Evolutionary conservation across 1,140 invertebrate genomes (phyloP), one percentile per base, ranked within the genome.

Genomic region (Drosophila leontia): DNA sequence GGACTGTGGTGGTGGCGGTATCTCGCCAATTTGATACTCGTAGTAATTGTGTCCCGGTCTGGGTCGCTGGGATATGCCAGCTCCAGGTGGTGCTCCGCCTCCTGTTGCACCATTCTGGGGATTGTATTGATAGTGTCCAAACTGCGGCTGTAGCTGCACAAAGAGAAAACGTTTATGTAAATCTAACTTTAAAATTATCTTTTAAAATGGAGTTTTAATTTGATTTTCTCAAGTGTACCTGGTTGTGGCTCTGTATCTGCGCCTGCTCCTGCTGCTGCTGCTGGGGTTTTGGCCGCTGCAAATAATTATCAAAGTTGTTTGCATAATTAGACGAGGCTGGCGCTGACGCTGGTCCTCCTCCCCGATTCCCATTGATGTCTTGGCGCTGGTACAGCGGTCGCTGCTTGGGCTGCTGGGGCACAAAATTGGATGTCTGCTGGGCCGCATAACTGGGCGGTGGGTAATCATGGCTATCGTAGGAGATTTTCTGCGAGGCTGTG

Each of bases 251-350:
- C 42, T 57, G 57, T 57, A 35, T 53, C 37, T 77, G 72, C 12
- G 29, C 11, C 41, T 68, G 51, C 5, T 29, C 26, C 61, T 44
- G 41, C 41, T 37, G 47, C 41, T 68, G 55, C 60, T 55, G 34
- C 34, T 61, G 80, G 74, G 63, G 45, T 11, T 59, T 72, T 45
- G 88, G 78, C 62, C 80, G 78, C 68, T 81, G 80, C 91, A 90
- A 92, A 92, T 92, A 92, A 92, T 92, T 92, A 86, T 86, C 87
- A 86, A 92, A 92, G 87, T 81, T 92, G 91, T 92, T 92, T 91
- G 87, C 91, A 92, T 92, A 92, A 91, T 91, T 92, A 91, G 91
- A 88, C 76, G 83, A 61, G n/a, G 58, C 42, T 32, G 60, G 35
- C 15, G 53, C 48, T 75, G 81, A 45, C 19, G 34, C 63, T 60